Conservation (phyloP, 2,113 vertebrate genomes). For the Gobio gobio region DNA sequence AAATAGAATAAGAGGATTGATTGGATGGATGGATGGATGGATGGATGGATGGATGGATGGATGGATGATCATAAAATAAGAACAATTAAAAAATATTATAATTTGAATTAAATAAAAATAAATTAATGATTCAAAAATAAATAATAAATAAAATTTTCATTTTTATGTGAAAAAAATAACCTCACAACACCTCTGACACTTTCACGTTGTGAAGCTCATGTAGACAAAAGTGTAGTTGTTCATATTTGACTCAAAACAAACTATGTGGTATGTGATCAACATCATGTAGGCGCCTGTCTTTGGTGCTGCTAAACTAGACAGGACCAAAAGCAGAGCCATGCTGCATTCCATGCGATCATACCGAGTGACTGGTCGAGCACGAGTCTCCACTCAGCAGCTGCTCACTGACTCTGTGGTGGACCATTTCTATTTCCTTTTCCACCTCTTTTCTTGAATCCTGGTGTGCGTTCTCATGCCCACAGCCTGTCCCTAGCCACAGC, state of each 20-base stretch:
- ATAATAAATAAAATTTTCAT: no score
- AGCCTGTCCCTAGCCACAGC: slow-evolving; percentile 25
- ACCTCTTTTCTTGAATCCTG: slow-evolving; percentile 33
- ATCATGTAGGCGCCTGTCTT: background rate
- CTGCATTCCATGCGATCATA: slow-evolving; percentile 43
- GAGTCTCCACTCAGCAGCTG: slow-evolving; percentile 40
- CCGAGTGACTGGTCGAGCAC: slow-evolving; percentile 33
- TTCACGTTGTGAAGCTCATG: background rate
- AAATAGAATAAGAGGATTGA: no score
- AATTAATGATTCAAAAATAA: no score
- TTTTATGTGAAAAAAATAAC: no score
- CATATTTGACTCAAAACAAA: background rate
- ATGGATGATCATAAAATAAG: no score
- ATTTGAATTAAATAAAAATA: no score
- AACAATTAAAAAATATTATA: no score
- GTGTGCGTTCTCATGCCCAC: slow-evolving; percentile 36
- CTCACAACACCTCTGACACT: background rate
- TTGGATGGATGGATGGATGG: no score
- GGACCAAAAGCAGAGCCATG: slow-evolving; percentile 29
- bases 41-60: no score
- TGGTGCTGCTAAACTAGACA: slow-evolving; percentile 25
- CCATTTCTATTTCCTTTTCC: slow-evolving; percentile 36
- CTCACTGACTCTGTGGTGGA: slow-evolving; percentile 19
- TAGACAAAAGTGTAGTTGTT: background rate
- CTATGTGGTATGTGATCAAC: background rate